Base-by-base conservation (phyloP, 53 echinoderm and acorn worm species). In the Antedon mediterranea region DNA sequence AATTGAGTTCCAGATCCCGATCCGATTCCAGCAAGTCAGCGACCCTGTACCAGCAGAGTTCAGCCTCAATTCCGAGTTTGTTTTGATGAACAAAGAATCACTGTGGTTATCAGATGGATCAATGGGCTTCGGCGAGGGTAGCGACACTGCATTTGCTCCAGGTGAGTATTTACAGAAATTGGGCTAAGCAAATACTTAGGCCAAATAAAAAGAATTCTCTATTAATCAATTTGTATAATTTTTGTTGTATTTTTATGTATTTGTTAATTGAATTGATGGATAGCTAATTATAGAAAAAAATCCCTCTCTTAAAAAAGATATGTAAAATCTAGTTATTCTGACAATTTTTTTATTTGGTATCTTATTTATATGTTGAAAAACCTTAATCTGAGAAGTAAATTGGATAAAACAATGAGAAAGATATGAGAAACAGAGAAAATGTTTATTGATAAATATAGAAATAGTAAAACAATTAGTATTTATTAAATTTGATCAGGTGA, bases 21-120 rank as follows among this genome's bases (percentile, higher is more conserved):
- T 98, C 85, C 88, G 98, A 78, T 98, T 98, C 98, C 98, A 98
- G 78, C 98, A 98, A 85, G 98, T 98, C 80, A 93, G 92, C 44
- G 98, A 98, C 81, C 98, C 98, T 42, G 98, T 98, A 0, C 98
- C 98, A 79, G 98, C 93, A 34, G 92, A 98, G 84, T 98, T 88
- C 88, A 98, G 98, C 37, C 88, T 98, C 75, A 88, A 93, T 81
- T 93, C 98, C 0, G 88, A 98, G 84, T 98, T 98, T 83, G 79
- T 92, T 75, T 79, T 98, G 33, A 76, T 98, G n/a, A 88, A 88
- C 83, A 98, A 98, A 76, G 92, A 98, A 81, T 81, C 84, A 75
- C 86, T 98, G 30, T 98, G 93, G 88, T 85, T 98, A 73, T 89
- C 90, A 32, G 98, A 98, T 43, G 98, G 98, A 34, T 93, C 90